phyloP scores from a whole-genome alignment of 2,797 vertebrate genomes.

The Dipus sagitta region DNA sequence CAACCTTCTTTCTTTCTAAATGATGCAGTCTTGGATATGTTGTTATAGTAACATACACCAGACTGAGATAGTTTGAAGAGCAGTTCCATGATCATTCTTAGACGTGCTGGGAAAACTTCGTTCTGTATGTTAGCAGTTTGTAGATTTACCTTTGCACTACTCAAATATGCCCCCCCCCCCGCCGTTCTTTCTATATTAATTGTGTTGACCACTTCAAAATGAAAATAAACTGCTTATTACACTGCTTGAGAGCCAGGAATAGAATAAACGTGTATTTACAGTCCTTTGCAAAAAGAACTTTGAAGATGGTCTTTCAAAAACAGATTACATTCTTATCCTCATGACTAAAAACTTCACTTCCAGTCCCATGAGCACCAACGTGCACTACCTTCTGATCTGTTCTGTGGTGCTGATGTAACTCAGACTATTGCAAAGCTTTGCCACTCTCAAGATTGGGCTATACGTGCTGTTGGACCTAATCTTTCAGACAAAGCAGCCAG shows the following conservation, averaged over 20 bases:
- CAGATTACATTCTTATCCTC: background rate
- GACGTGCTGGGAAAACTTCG: background rate
- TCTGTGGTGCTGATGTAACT: background rate
- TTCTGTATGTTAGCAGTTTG: background rate
- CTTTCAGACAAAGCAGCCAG: background rate
- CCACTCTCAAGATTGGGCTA: background rate
- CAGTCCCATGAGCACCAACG: background rate
- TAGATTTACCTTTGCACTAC: background rate
- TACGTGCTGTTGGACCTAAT: background rate
- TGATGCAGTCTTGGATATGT: background rate
- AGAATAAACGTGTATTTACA: background rate
- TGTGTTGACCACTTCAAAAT: background rate
- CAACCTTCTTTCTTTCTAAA: background rate
- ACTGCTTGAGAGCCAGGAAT: background rate
- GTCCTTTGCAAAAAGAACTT: slow-evolving; percentile 28
- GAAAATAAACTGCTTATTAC: background rate
- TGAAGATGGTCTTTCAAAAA: slow-evolving; percentile 16
- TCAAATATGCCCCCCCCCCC: background rate
- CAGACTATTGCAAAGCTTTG: background rate
- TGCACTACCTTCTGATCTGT: background rate
- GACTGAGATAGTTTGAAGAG: background rate
- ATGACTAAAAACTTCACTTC: background rate
- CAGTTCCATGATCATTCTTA: background rate
- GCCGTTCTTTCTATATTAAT: background rate
- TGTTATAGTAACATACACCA: background rate